Conservation (phyloP, 2,888 invertebrate genomes). For the Micoletzkya japonica region DNA sequence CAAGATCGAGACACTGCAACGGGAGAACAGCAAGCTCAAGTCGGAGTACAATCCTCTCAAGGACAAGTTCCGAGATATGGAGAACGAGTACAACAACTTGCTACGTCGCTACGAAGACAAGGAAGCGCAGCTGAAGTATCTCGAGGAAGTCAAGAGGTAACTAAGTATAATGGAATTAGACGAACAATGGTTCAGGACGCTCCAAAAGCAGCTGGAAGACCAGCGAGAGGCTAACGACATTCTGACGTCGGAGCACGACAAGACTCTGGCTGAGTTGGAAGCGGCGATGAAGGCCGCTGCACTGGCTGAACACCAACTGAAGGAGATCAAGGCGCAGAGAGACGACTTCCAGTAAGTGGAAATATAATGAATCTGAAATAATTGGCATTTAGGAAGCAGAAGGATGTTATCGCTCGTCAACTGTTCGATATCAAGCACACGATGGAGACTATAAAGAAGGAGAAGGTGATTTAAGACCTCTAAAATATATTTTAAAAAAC, state of each 20-base stretch:
- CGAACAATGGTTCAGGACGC: constrained; percentile 31
- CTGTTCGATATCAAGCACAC: constrained; percentile 55
- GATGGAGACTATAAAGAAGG: constrained; percentile 50
- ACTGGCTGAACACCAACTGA: constrained; percentile 54
- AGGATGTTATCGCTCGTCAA: constrained; percentile 54
- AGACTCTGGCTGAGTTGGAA: constrained; percentile 42
- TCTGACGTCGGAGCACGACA: constrained; percentile 48
- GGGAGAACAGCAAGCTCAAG: constrained; percentile 57
- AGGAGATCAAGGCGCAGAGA: constrained; percentile 58
- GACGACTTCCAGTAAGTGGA: constrained; percentile 53
- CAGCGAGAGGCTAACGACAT: constrained; percentile 47
- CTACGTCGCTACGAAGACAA: constrained; percentile 57
- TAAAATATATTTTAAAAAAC: background rate
- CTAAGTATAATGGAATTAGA: background rate
- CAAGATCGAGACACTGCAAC: constrained; percentile 52
- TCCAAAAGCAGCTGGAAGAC: constrained; percentile 51
- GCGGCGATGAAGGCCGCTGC: constrained; percentile 44
- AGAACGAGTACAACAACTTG: constrained; percentile 54
- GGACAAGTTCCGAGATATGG: constrained; percentile 54
- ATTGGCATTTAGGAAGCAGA: constrained; percentile 48
- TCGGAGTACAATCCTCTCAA: constrained; percentile 53
- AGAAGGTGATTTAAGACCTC: constrained; percentile 24
- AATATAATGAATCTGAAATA: constrained; percentile 6
- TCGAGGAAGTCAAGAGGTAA: constrained; percentile 40
- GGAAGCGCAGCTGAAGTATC: constrained; percentile 42